Percentiles rank a stretch among this genome's conserved stretches.
phyloP scores from a whole-genome alignment of 2,888 invertebrate species.

The Drosophila neotestacea region DNA sequence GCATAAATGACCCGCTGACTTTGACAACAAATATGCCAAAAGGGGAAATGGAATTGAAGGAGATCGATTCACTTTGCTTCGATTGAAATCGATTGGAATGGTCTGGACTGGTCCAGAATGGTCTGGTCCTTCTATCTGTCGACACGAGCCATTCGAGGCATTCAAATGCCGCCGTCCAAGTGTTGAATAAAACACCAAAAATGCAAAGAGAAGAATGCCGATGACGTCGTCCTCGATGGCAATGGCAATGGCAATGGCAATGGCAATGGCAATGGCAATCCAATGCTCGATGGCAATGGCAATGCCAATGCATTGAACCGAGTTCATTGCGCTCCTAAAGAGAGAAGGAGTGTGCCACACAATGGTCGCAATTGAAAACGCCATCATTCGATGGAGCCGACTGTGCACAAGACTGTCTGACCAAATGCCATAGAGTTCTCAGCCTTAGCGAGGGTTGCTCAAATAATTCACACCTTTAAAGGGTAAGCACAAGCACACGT shows the following conservation, averaged over 20 bases:
- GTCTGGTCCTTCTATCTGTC: neutral
- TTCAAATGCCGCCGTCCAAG: conserved; percentile 60
- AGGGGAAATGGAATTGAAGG: neutral
- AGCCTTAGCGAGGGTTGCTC: conserved; percentile 18
- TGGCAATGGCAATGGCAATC: conserved; percentile 33
- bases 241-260: conserved; percentile 46
- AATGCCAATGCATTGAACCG: conserved; percentile 47
- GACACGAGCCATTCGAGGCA: conserved; percentile 20
- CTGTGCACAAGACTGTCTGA: conserved; percentile 53
- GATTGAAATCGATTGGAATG: conserved; percentile 34
- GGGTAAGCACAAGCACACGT: neutral
- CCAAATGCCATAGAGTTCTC: conserved; percentile 30
- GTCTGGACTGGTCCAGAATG: conserved; percentile 2
- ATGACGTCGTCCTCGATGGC: conserved; percentile 47
- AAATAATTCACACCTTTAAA: neutral
- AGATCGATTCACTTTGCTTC: conserved; percentile 40
- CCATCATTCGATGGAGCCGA: conserved; percentile 63
- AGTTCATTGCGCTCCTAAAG: conserved; percentile 58
- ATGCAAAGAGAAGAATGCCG: conserved; percentile 56
- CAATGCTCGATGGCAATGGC: conserved; percentile 32
- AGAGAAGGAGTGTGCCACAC: conserved; percentile 38
- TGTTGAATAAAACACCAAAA: conserved; percentile 66
- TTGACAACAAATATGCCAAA: conserved; percentile 57
- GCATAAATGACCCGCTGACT: conserved; percentile 67
- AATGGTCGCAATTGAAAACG: conserved; percentile 71